Evolutionary conservation across 2,888 invertebrate species (phyloP).

Genomic region (Orchesella flavescens): DNA sequence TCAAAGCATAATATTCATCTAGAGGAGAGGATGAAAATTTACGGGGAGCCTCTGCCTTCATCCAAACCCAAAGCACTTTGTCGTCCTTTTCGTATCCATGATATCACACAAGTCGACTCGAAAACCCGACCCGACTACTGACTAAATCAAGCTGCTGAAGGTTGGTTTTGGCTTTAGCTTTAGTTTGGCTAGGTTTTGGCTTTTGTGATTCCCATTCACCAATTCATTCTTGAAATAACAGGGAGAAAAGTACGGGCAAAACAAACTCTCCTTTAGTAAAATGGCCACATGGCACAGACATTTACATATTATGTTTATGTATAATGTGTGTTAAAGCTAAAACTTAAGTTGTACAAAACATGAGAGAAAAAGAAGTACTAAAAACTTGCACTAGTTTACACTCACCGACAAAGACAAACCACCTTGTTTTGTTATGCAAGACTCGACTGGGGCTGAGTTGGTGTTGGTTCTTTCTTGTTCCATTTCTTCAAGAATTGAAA

Average conservation of each 20-base stretch:
- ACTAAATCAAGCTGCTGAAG: too few species aligned
- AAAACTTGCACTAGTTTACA: too few species aligned
- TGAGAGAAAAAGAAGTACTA: neutral
- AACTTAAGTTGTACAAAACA: too few species aligned
- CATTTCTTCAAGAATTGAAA: neutral
- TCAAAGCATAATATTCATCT: constrained; percentile 31
- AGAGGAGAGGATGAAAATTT: neutral
- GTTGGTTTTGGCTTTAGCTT: too few species aligned
- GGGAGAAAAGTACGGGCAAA: too few species aligned
- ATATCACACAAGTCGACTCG: too few species aligned
- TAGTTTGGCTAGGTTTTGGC: too few species aligned
- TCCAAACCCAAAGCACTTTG: neutral
- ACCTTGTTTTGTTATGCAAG: neutral
- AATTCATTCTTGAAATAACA: neutral
- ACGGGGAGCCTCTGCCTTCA: neutral
- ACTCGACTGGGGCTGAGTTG: too few species aligned
- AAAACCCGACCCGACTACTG: too few species aligned
- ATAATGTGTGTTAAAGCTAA: neutral
- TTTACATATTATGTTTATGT: neutral
- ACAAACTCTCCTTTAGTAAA: too few species aligned
- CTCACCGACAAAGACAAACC: neutral
- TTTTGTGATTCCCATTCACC: neutral
- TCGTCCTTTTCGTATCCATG: neutral
- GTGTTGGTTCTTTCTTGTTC: neutral
- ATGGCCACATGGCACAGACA: neutral